phyloP scores from a whole-genome alignment of 2,888 invertebrate species.

The Smittia aterrima region DNA sequence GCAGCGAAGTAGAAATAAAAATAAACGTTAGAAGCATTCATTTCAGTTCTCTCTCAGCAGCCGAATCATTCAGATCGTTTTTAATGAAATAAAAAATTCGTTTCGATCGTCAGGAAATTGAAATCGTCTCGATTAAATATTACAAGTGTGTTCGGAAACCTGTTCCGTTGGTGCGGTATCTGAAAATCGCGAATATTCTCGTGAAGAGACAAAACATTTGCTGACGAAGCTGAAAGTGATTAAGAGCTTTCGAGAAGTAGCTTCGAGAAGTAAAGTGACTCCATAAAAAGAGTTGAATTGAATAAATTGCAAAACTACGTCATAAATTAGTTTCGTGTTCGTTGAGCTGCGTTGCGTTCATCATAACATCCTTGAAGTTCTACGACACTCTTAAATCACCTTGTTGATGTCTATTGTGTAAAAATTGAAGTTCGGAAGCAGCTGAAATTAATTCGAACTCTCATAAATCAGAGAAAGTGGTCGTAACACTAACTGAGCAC shows the following conservation, averaged over 20 bases:
- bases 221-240: neutral
- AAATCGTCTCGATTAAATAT: neutral
- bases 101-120: neutral
- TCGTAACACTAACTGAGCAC: neutral
- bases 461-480: neutral
- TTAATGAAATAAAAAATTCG: neutral
- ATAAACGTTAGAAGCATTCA: neutral
- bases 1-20: neutral
- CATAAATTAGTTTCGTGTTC: neutral
- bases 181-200: neutral
- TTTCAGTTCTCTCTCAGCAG: constrained; percentile 14
- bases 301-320: constrained; percentile 7
- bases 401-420: neutral
- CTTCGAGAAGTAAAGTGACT: neutral
- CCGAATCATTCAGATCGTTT: constrained; percentile 8
- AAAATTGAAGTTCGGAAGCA: neutral
- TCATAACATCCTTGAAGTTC: neutral
- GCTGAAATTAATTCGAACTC: neutral
- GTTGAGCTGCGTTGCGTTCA: neutral
- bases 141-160: neutral
- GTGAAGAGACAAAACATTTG: neutral
- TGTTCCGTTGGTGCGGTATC: neutral
- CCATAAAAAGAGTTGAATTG: neutral
- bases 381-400: neutral
- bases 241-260: neutral